Conservation (phyloP, 2,888 invertebrate species). For the Heliconius cydno region DNA sequence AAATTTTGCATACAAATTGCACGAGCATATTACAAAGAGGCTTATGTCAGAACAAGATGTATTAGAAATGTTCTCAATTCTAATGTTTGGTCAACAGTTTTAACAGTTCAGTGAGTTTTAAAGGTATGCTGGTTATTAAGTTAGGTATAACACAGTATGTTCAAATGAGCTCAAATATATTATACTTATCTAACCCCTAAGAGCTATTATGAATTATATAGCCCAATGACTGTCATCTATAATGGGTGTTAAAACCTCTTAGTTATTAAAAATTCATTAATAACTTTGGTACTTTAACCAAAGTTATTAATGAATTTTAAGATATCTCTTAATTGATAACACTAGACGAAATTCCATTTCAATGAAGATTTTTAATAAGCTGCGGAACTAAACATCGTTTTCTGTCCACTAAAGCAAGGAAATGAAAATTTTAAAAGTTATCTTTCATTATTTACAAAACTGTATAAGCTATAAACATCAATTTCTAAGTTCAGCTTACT, state of each 20-base stretch:
- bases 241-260: no score
- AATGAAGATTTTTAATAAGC: no score
- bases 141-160: no score
- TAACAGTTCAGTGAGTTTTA: neutral
- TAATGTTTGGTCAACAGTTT: neutral
- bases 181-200: no score
- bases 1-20: conserved; percentile 6
- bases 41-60: neutral
- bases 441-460: conserved; percentile 7
- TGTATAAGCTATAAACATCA: conserved; percentile 16
- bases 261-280: no score
- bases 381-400: no score
- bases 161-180: no score
- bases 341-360: neutral
- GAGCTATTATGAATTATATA: no score
- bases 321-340: neutral
- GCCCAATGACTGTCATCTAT: no score
- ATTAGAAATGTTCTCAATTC: neutral
- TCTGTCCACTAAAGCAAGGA: neutral
- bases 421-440: neutral
- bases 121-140: neutral
- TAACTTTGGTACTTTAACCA: no score
- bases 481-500: conserved; percentile 16
- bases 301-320: no score
- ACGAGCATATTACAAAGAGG: neutral